Conservation (phyloP, 2,888 invertebrate genomes). For the Eupeodes luniger region DNA sequence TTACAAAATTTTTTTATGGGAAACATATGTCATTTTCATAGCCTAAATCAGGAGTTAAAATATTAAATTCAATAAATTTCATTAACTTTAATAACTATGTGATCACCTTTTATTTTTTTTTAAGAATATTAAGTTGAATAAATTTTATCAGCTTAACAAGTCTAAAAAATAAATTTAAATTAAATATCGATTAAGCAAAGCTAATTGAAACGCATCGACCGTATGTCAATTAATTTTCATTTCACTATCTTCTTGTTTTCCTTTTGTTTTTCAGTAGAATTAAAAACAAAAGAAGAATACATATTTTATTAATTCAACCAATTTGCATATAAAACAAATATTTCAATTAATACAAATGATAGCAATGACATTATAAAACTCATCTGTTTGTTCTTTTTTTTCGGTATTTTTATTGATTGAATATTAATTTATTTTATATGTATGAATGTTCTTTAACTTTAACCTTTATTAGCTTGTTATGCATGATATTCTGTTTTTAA, state of each 20-base stretch:
- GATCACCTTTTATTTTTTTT: no score
- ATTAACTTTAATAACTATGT: no score
- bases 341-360: constrained; percentile 20
- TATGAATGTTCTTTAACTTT: not conserved
- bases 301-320: constrained; percentile 16
- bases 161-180: constrained; percentile 1
- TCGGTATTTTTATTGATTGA: not conserved
- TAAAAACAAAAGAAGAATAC: constrained; percentile 9
- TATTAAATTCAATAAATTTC: no score
- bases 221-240: not conserved
- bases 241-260: not conserved
- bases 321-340: constrained; percentile 12
- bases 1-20: no score
- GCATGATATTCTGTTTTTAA: not conserved
- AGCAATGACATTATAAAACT: not conserved
- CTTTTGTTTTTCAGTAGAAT: not conserved
- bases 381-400: not conserved
- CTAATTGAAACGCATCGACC: constrained; percentile 22
- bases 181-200: not conserved
- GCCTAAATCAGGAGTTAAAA: no score
- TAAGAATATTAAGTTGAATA: no score
- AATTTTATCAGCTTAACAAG: not conserved
- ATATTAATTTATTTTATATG: not conserved
- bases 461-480: constrained; percentile 13
- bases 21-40: no score